These are phyloP conservation scores for Semnornis frantzii DNA, from an alignment of 2,113 vertebrate species.

Conservation along the genomic window DNA sequence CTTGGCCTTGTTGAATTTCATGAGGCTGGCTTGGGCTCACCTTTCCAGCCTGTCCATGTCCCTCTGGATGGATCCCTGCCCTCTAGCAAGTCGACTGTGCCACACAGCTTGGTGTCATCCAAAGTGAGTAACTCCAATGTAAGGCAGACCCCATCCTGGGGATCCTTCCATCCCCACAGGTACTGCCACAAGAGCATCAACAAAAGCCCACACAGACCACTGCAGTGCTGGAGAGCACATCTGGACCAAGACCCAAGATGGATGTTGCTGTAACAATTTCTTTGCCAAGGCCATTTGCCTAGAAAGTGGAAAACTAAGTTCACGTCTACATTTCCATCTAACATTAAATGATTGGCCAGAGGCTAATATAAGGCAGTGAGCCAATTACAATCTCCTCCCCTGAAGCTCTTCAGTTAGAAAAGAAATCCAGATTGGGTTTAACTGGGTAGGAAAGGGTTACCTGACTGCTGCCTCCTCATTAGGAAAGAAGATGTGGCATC, in stretches of 20 bases:
- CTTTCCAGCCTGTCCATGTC: no score
- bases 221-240: neutral
- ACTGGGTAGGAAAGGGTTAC: neutral
- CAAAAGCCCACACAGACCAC: neutral
- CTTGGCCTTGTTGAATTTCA: no score
- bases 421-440: neutral
- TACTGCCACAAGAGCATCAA: neutral
- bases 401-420: neutral
- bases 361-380: neutral
- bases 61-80: no score
- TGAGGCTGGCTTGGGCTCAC: no score
- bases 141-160: neutral
- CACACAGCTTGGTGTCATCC: neutral
- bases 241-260: neutral
- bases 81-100: no score
- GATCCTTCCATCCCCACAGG: neutral
- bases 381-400: accelerated
- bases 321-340: neutral
- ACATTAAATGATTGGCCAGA: neutral
- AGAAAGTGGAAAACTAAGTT: neutral
- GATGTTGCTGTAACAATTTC: neutral
- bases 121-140: neutral
- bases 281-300: neutral
- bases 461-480: neutral
- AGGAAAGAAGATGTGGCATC: neutral